A percentile compares a stretch with the other conserved stretches of the same genome.
These are phyloP conservation scores for Apis laboriosa DNA, from an alignment of 1,140 invertebrate species.

Conservation along the genomic window DNA sequence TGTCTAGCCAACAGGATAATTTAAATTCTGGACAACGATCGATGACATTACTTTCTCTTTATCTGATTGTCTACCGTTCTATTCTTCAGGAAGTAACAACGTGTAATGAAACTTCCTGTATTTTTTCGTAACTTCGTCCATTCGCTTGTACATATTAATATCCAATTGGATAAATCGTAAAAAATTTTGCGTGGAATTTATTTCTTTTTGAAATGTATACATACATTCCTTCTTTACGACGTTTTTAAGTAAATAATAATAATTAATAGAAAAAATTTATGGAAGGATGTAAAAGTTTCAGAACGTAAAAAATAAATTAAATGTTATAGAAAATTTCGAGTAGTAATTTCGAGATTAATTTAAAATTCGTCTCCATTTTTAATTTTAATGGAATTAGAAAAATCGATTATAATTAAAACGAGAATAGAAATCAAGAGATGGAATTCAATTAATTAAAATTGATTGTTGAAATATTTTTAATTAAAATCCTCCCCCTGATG, in stretches of 20 bases:
- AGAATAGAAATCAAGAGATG: neutral
- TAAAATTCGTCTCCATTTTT: too few relatives aligned
- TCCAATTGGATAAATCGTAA: neutral
- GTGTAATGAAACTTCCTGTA: neutral
- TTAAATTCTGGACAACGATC: constrained; percentile 55
- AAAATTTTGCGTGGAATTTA: neutral
- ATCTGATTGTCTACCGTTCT: constrained; percentile 16
- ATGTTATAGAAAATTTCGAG: too few relatives aligned
- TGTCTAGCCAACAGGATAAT: constrained; percentile 37
- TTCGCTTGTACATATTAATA: too few relatives aligned
- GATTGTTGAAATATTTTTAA: neutral
- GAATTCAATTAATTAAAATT: neutral
- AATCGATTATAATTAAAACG: neutral
- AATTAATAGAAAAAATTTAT: neutral
- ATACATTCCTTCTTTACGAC: neutral
- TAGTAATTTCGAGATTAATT: too few relatives aligned
- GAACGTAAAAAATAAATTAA: neutral
- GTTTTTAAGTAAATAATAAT: neutral
- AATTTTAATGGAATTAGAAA: neutral
- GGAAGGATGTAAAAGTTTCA: neutral
- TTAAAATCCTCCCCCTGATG: neutral
- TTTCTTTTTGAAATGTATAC: too few relatives aligned
- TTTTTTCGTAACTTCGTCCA: too few relatives aligned
- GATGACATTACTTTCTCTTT: constrained; percentile 56
- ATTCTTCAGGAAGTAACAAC: neutral